Conservation (phyloP, 35 echinoderm and acorn worm species). For the Apostichopus parvimensis region DNA sequence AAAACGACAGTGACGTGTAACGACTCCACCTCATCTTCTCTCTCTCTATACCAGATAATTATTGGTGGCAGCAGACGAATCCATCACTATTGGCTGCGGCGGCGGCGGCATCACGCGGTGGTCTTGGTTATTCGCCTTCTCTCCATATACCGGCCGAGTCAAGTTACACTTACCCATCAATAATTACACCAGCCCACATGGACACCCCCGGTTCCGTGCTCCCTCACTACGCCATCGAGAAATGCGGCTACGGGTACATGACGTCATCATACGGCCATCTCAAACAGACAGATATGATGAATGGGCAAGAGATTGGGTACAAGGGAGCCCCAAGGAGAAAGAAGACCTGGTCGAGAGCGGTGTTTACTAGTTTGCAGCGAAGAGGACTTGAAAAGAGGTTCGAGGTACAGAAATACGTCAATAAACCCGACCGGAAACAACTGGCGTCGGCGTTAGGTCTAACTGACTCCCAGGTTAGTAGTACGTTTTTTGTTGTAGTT, state of each 20-base stretch:
- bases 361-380: slow-evolving; percentile 93
- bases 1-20: background rate
- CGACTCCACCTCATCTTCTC: background rate
- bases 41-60: slow-evolving; percentile 22
- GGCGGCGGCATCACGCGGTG: background rate
- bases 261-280: slow-evolving; percentile 25
- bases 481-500: too few relatives aligned
- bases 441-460: slow-evolving; percentile 86
- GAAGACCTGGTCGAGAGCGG: slow-evolving; percentile 90
- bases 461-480: slow-evolving; percentile 87
- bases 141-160: slow-evolving; percentile 40
- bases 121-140: slow-evolving; percentile 11
- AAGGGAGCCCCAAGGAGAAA: slow-evolving; percentile 69
- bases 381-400: slow-evolving; percentile 94
- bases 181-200: slow-evolving; percentile 42
- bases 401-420: slow-evolving; percentile 97
- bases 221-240: slow-evolving; percentile 24
- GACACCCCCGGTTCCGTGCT: slow-evolving; percentile 29
- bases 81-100: background rate
- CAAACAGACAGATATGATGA: slow-evolving; percentile 29
- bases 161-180: slow-evolving; percentile 33
- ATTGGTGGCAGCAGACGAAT: slow-evolving; percentile 31
- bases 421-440: slow-evolving; percentile 92
- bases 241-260: slow-evolving; percentile 35
- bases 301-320: slow-evolving; percentile 8